These are phyloP conservation scores for Gnatocerus cornutus DNA, from an alignment of 2,888 invertebrate genomes.

Conservation along the genomic window DNA sequence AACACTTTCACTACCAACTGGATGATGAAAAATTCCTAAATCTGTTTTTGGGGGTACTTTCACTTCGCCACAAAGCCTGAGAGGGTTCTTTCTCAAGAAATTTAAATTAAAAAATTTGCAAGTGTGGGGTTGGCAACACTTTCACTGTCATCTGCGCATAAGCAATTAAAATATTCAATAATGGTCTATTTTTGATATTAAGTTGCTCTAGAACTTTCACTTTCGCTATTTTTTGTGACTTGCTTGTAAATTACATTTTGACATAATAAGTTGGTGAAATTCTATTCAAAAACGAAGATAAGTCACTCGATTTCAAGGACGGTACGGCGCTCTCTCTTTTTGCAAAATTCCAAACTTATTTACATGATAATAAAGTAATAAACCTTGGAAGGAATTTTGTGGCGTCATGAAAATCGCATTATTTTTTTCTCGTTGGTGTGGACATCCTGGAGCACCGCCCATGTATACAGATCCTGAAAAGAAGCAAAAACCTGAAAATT, in stretches of 20 bases:
- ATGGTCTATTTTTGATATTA: slow-evolving; percentile 5
- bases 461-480: slow-evolving; percentile 8
- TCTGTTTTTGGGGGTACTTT: too few species aligned
- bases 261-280: neutral
- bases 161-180: slow-evolving; percentile 19
- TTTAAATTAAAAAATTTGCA: too few species aligned
- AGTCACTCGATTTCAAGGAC: neutral
- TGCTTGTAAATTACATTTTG: too few species aligned
- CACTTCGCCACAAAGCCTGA: too few species aligned
- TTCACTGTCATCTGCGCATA: slow-evolving; percentile 11
- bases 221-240: slow-evolving; percentile 6
- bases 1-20: neutral
- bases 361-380: too few species aligned
- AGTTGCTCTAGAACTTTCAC: slow-evolving; percentile 19
- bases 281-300: neutral
- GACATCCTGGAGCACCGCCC: slow-evolving; percentile 4
- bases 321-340: neutral
- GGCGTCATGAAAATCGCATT: too few species aligned
- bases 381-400: too few species aligned
- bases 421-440: neutral
- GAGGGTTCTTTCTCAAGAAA: too few species aligned
- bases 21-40: too few species aligned
- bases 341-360: neutral
- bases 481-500: neutral
- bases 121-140: slow-evolving; percentile 19